These are phyloP conservation scores for Myathropa florea DNA, from an alignment of 2,888 invertebrate genomes.

Conservation along the genomic window DNA sequence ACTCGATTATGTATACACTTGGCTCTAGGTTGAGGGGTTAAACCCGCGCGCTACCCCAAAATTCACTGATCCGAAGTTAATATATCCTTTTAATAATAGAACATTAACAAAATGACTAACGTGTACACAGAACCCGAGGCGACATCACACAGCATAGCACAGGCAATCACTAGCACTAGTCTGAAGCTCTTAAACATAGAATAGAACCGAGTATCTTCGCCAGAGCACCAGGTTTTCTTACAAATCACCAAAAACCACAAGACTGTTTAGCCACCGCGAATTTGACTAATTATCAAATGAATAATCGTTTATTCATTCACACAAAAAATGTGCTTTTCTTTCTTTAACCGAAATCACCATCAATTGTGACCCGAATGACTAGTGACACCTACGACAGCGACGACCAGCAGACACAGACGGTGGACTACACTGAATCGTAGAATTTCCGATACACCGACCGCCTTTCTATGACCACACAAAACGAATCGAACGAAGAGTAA, in stretches of 20 bases:
- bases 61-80: slow-evolving; percentile 65
- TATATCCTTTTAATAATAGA: slow-evolving; percentile 66
- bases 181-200: neutral
- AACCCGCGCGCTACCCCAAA: slow-evolving; percentile 59
- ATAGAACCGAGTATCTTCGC: no score
- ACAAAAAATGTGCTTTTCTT: neutral
- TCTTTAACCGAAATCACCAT: neutral
- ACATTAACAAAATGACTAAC: slow-evolving; percentile 44
- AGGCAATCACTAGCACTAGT: neutral
- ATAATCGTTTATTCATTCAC: slow-evolving; percentile 20
- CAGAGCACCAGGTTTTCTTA: neutral
- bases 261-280: neutral
- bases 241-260: neutral
- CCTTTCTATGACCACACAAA: slow-evolving; percentile 11
- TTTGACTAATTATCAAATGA: neutral
- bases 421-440: slow-evolving; percentile 3
- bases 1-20: slow-evolving; percentile 27
- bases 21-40: slow-evolving; percentile 31
- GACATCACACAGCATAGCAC: neutral
- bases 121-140: neutral
- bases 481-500: neutral
- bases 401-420: slow-evolving; percentile 5
- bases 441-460: slow-evolving; percentile 5
- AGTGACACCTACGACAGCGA: neutral
- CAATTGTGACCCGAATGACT: slow-evolving; percentile 6